Percentiles rank a stretch among this genome's conserved stretches.
Evolutionary conservation across 2,888 invertebrate species (phyloP).

Genomic region (Euproctis similis): DNA sequence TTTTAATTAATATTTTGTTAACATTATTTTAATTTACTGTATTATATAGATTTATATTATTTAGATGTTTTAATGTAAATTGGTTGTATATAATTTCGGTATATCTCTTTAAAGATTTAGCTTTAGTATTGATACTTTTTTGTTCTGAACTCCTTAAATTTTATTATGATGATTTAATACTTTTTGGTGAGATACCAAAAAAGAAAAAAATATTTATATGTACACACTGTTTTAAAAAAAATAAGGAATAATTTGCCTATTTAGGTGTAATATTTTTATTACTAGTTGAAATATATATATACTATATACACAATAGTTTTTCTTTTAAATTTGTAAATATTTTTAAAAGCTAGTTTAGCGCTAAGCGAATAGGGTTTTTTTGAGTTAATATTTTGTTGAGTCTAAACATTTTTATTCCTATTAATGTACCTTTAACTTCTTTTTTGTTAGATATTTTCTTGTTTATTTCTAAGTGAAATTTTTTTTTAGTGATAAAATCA

Average conservation of each 20-base stretch:
- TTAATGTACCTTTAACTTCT: conserved; percentile 60
- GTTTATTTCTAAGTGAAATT: conserved; percentile 39
- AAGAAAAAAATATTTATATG: too few relatives aligned
- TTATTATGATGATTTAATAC: conserved; percentile 11
- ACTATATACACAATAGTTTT: conserved; percentile 21
- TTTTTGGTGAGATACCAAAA: conserved; percentile 3
- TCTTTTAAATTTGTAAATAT: conserved; percentile 42
- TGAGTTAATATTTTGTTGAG: conserved; percentile 49
- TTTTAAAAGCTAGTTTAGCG: conserved; percentile 40
- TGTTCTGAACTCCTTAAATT: conserved; percentile 23
- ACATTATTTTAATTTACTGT: conserved; percentile 26
- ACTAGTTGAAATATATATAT: conserved; percentile 22
- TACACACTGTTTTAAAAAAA: conserved; percentile 2
- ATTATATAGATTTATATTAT: conserved; percentile 31
- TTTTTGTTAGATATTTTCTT: conserved; percentile 51
- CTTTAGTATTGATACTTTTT: conserved; percentile 19
- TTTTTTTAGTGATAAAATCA: conserved; percentile 52
- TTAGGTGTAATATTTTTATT: conserved; percentile 24
- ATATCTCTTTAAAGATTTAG: conserved; percentile 36
- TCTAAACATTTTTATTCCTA: conserved; percentile 69
- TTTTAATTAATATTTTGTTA: conserved; percentile 19
- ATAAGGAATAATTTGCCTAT: conserved; percentile 18
- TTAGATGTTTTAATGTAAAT: conserved; percentile 57
- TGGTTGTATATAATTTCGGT: conserved; percentile 69
- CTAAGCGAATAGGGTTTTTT: conserved; percentile 49